These are phyloP conservation scores for Chunga burmeisteri DNA, from an alignment of 2,113 vertebrate genomes.

Conservation along the genomic window DNA sequence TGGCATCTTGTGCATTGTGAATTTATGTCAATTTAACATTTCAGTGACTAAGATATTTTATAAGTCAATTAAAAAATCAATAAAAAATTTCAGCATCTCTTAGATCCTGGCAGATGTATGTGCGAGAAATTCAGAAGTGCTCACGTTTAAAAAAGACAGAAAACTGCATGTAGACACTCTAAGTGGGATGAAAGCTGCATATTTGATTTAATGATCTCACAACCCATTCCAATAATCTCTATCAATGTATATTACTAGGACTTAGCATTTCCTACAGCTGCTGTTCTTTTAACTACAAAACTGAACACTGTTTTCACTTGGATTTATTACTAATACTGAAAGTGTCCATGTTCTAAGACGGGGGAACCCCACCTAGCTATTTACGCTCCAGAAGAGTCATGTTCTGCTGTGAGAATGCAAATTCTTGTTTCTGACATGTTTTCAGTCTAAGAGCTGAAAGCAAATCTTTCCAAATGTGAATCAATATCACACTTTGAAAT, in stretches of 20 bases:
- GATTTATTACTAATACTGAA: background rate
- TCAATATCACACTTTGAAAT: background rate
- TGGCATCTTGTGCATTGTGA: background rate
- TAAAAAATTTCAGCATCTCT: background rate
- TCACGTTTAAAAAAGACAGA: background rate
- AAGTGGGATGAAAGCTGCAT: background rate
- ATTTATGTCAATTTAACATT: constrained; percentile 24
- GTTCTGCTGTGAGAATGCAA: background rate
- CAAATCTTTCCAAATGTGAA: background rate
- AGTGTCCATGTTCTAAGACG: background rate
- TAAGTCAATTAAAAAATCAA: constrained; percentile 12
- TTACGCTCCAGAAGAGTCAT: background rate
- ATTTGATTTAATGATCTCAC: background rate
- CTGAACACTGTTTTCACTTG: background rate
- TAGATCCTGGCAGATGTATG: background rate
- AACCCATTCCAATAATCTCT: background rate
- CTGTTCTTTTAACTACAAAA: background rate
- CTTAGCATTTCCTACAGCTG: background rate
- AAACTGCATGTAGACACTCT: background rate
- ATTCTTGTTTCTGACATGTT: background rate
- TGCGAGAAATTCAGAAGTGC: constrained; percentile 4
- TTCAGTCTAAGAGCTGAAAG: background rate
- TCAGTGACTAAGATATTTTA: background rate
- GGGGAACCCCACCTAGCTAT: background rate
- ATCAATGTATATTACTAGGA: background rate